Base-by-base conservation (phyloP, 2,888 invertebrate genomes). In the Monochamus alternatus region DNA sequence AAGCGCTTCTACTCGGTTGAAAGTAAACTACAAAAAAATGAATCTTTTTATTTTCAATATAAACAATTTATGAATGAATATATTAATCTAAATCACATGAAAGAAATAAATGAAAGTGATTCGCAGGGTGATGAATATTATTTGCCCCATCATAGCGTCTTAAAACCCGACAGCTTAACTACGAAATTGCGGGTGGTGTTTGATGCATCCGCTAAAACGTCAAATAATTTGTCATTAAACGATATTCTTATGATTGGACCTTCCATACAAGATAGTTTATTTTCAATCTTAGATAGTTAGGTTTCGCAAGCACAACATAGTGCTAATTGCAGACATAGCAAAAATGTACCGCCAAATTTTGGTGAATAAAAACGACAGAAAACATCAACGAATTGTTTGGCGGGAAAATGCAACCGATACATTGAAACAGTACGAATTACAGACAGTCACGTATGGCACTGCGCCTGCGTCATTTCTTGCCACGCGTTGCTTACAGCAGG, bases 401-500 rank as follows among this genome's bases (percentile, higher is more conserved):
- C n/a, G 59, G 22, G 9, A 9, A 9, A 22, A 9, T 22, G 59
- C 3, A 9, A 22, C 12, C 59, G 22, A 14, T 9, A 14, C 9
- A 22, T 59, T 30, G 22, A 59, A 22, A 22, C 9, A 22, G 2
- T 59, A 9, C 4, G 59, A 22, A 22, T 9, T 22, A 22, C 30
- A 59, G 9, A 59, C n/a, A n/a, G 59, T 59, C n/a, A 59, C 59
- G 3, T 64, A 64, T 32, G 64, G 64, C 22, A 64, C 64, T 14
- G 80, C 84, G 10, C 72, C 81, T 5, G 82, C 83, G 8, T 82
- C 85, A 12, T 86, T 76, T 77, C 66, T 84, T 38, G 38, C 38
- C 38, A 38, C 38, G 38, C 38, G 38, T 58, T 80, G 78, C 14
- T 68, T 86, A n/a, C 62, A 81, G 55, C 81, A 85, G 74, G 58